Conservation (phyloP, 2,113 vertebrate species). For the Peucedramus taeniatus region DNA sequence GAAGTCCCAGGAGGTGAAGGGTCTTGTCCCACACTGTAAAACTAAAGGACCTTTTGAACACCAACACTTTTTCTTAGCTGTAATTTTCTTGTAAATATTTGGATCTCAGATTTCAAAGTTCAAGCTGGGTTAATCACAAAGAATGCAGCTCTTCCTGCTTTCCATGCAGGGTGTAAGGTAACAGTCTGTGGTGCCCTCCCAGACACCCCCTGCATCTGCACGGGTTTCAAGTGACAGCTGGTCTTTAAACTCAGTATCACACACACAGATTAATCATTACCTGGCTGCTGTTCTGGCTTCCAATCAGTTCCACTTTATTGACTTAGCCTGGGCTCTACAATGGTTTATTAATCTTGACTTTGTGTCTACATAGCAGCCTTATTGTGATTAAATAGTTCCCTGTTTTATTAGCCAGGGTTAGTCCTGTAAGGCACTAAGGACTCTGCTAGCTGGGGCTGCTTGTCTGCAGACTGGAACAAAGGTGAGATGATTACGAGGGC, state of each 20-base stretch:
- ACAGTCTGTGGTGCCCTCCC: not conserved
- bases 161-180: not conserved
- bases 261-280: not conserved
- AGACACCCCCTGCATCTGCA: not conserved
- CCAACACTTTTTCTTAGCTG: not conserved
- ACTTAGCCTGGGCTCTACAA: not conserved
- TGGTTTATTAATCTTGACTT: not conserved
- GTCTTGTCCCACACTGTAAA: not conserved
- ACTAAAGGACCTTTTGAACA: not conserved
- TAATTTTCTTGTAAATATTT: constrained; percentile 41
- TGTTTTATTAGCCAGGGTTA: not conserved
- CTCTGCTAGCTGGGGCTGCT: not conserved
- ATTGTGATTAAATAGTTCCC: not conserved
- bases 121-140: constrained; percentile 42
- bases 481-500: not conserved
- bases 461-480: not conserved
- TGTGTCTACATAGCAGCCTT: not conserved
- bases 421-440: not conserved
- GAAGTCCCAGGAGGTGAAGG: not conserved
- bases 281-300: not conserved
- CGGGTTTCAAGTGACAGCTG: not conserved
- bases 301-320: not conserved
- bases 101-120: constrained; percentile 15
- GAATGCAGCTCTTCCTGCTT: constrained; percentile 46
- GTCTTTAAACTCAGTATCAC: not conserved